Evolutionary conservation across 2,888 invertebrate genomes (phyloP), one percentile per base, ranked within the genome.

Genomic region (Liodrosophila aerea): DNA sequence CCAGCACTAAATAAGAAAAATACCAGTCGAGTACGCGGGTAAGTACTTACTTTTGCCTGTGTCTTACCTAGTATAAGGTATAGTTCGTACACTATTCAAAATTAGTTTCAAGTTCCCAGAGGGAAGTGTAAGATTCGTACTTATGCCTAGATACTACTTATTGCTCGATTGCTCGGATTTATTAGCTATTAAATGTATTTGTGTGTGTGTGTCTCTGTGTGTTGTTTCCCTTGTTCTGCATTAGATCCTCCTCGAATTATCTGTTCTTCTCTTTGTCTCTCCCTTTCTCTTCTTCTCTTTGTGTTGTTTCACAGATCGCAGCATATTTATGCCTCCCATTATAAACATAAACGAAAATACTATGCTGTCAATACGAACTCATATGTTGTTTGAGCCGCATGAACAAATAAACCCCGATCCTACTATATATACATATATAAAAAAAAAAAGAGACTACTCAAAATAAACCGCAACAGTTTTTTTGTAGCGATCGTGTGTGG

Each of bases 311-410:
- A 57, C 87, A 88, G 87, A 88, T 87, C 75, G 71, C 88, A 88
- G 73, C 87, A 88, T 85, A 83, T 88, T 78, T 87, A 88, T 87
- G 87, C 85, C 64, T 81, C 87, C 76, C 85, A 86, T 76, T 81
- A 83, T 43, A 86, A 81, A 74, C 75, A 73, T 70, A 87, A 80
- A 72, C 88, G 87, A 84, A 88, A 88, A 78, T 87, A 87, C 78
- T 87, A 86, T 77, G 87, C 88, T 69, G 87, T 88, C 76, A 87
- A 87, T 74, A 80, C 83, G 49, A 87, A 88, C 80, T 81, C 87
- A 66, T 87, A 80, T 65, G 83, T 80, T 65, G 83, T 83, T 77
- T 82, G 74, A 84, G 62, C 63, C 69, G 46, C 9, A 76, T 59
- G 34, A 58, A 52, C 73, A 76, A 66, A 62, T 49, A 40, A 15